These are phyloP conservation scores for Leptinotarsa peninsularis DNA, from an alignment of 2,888 invertebrate species.

Conservation along the genomic window DNA sequence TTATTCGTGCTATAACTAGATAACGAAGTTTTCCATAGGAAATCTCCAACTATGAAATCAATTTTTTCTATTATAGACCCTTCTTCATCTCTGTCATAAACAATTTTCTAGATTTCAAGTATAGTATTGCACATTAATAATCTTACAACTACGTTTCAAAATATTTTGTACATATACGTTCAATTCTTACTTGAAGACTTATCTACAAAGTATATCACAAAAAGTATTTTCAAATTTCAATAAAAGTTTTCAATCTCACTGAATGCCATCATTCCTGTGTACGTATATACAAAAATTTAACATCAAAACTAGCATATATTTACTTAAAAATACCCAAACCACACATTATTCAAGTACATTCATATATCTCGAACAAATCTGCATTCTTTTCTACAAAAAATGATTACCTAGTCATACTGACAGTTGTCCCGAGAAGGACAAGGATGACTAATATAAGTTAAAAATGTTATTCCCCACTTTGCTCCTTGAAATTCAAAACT, in stretches of 20 bases:
- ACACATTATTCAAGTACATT: neutral
- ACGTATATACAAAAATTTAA: neutral
- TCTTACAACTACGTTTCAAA: neutral
- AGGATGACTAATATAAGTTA: too few relatives aligned
- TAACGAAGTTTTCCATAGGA: constrained; percentile 16
- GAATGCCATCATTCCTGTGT: constrained; percentile 1
- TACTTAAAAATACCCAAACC: too few relatives aligned
- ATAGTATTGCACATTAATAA: constrained; percentile 6
- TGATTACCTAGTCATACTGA: too few relatives aligned
- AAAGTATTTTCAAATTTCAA: neutral
- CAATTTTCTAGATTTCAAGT: neutral
- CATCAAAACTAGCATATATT: neutral
- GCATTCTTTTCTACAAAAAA: neutral
- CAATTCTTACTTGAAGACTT: constrained; percentile 17
- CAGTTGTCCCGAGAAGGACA: too few relatives aligned
- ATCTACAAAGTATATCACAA: constrained; percentile 26
- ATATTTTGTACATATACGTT: constrained; percentile 16
- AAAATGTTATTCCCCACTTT: too few relatives aligned
- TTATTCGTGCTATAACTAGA: neutral
- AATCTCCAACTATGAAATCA: neutral
- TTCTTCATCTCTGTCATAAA: neutral
- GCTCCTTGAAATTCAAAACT: too few relatives aligned
- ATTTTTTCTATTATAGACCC: neutral
- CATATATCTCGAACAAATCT: neutral
- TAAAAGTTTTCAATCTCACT: neutral